Base-by-base conservation (phyloP, 2,797 vertebrate species). In the Semaprochilodus insignis region DNA sequence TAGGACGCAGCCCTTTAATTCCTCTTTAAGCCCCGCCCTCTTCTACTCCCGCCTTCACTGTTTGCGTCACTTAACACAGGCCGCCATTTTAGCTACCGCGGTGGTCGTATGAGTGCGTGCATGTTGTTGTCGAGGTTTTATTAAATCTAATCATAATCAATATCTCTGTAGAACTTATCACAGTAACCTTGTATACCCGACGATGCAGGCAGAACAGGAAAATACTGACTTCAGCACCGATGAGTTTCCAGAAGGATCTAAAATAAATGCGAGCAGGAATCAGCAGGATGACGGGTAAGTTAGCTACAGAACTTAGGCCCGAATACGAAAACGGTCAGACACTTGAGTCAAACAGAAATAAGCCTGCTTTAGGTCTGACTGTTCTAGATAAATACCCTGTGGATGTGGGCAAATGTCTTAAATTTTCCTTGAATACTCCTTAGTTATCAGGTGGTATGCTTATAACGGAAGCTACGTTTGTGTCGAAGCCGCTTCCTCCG, bases 181-280 rank as follows among this genome's bases (percentile, higher is more conserved):
- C 48, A 11, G 5, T n/a, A 15, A 23, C 5, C 66, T 5, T 15
- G 52, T 8, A 19, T 44, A 14, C 6, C 8, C 10, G 34, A 89
- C 67, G 81, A 91, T 91, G 91, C 90, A 89, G 82, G 82, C 74
- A 31, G 90, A 91, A 82, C 82, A 31, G 19, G 86, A 89, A n/a
- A 88, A 88, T 55, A 85, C 52, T 31, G 90, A 91, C 52, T 89
- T 90, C 78, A 93, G 90, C 83, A 89, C 92, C 36, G 95, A 96
- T 63, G 96, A 97, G 48, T 96, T 94, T 90, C 95, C 95, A 2
- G 96, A 97, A 84, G 96, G 96, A 34, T 96, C 96, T 23, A 97
- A 96, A 88, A 97, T 97, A 80, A 97, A 97, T 75, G 96, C 96
- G 16, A 96, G 96, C 93, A 96, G 96, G 86, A 97, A 96, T 63